Percentiles rank a stretch among this genome's conserved stretches.
These are phyloP conservation scores for Xyrauchen texanus DNA, from an alignment of 2,113 vertebrate genomes.

Conservation along the genomic window DNA sequence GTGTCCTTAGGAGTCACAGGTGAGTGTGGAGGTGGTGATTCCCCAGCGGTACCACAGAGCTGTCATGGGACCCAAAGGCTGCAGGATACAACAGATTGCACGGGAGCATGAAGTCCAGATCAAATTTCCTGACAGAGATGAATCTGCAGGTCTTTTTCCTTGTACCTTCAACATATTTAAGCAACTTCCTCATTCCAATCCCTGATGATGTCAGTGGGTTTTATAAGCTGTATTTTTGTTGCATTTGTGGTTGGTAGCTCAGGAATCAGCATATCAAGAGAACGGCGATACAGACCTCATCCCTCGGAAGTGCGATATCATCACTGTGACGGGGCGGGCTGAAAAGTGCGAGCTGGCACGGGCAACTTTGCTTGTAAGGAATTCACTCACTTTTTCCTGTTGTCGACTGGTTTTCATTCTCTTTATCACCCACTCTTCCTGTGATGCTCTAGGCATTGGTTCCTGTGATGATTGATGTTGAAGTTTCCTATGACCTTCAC, in stretches of 20 bases:
- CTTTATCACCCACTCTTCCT: neutral
- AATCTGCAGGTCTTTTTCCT: conserved; percentile 68
- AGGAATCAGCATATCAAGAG: conserved; percentile 70
- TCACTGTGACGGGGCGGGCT: conserved; percentile 72
- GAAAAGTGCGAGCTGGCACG: conserved; percentile 79
- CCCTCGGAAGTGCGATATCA: conserved; percentile 78
- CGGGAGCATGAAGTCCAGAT: conserved; percentile 79
- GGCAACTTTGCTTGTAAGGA: conserved; percentile 75
- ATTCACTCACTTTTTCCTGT: neutral
- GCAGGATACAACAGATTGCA: conserved; percentile 78
- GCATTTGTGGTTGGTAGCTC: conserved; percentile 59
- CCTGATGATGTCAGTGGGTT: neutral
- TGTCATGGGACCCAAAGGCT: conserved; percentile 78
- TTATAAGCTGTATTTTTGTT: neutral
- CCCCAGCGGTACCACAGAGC: conserved; percentile 78
- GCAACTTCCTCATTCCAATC: neutral
- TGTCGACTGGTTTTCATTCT: neutral
- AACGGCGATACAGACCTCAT: conserved; percentile 72
- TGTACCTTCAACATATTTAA: neutral
- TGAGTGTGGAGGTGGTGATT: conserved; percentile 76
- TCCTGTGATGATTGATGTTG: conserved; percentile 77
- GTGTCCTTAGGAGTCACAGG: conserved; percentile 74
- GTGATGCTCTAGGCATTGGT: conserved; percentile 72
- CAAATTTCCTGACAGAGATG: conserved; percentile 82
- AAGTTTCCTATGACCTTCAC: conserved; percentile 80